Percentiles rank a stretch among this genome's conserved stretches.
phyloP scores from a whole-genome alignment of 2,113 vertebrate species.

The Elgaria multicarinata region DNA sequence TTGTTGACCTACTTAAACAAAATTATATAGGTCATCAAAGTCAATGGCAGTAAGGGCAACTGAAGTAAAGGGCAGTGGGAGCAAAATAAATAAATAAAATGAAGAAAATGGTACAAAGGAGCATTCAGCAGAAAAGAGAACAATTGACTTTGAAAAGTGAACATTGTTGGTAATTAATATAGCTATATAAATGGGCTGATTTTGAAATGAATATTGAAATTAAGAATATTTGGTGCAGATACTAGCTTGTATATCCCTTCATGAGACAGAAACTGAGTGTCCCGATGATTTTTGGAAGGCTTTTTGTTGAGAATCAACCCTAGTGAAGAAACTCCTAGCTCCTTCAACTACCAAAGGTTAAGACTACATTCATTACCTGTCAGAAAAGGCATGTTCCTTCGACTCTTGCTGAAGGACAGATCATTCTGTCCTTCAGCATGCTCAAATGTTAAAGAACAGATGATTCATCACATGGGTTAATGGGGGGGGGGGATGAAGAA shows the following conservation, averaged over 20 bases:
- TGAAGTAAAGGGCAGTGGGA: neutral
- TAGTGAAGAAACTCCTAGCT: neutral
- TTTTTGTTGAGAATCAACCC: constrained; percentile 14
- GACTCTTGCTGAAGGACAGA: neutral
- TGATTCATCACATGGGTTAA: neutral
- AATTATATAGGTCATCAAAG: neutral
- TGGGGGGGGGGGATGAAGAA: accelerated
- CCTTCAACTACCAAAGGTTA: constrained; percentile 10
- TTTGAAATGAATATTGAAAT: neutral
- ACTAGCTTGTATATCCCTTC: neutral
- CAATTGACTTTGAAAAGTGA: neutral
- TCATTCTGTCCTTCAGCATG: neutral
- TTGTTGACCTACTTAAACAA: neutral
- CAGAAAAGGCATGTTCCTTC: neutral
- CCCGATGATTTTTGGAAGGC: neutral
- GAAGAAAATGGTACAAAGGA: neutral
- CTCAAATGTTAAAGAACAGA: neutral
- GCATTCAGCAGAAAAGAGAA: neutral
- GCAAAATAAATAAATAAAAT: neutral
- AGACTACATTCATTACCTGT: constrained; percentile 8
- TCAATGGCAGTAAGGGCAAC: neutral
- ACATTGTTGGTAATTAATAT: neutral
- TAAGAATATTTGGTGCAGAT: neutral
- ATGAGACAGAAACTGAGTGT: constrained; percentile 22
- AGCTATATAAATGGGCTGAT: neutral